Percentiles rank a stretch among this genome's conserved stretches.
phyloP scores from a whole-genome alignment of 2,888 invertebrate species.

The Drosophila eohydei region DNA sequence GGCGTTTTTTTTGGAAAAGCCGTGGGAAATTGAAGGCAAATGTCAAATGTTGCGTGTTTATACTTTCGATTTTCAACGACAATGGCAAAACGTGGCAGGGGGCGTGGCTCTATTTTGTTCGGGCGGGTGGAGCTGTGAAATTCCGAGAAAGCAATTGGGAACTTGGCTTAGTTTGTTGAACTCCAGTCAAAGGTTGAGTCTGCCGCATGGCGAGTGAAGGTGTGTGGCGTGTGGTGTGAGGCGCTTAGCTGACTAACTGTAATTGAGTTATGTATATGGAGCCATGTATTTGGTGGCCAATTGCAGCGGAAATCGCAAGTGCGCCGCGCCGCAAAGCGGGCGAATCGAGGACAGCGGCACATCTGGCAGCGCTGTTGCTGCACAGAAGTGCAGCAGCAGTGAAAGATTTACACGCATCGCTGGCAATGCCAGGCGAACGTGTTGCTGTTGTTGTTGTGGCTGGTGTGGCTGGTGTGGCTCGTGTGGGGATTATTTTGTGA shows the following conservation, averaged over 20 bases:
- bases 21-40: slow-evolving; percentile 35
- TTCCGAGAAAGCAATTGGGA: slow-evolving; percentile 30
- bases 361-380: slow-evolving; percentile 49
- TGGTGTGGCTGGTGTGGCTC: slow-evolving; percentile 18
- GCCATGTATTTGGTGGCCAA: slow-evolving; percentile 24
- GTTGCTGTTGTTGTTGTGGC: slow-evolving; percentile 7
- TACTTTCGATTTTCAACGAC: slow-evolving; percentile 57
- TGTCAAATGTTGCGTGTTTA: slow-evolving; percentile 76
- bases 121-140: slow-evolving; percentile 3
- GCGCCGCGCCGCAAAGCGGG: neutral
- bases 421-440: slow-evolving; percentile 10
- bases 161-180: slow-evolving; percentile 39
- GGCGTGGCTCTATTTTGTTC: slow-evolving; percentile 11
- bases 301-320: slow-evolving; percentile 61
- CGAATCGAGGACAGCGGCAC: slow-evolving; percentile 34
- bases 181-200: slow-evolving; percentile 28
- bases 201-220: neutral
- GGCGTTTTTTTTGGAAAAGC: slow-evolving; percentile 7
- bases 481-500: slow-evolving; percentile 54
- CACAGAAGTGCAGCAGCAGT: slow-evolving; percentile 52
- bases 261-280: slow-evolving; percentile 40
- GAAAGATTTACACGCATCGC: slow-evolving; percentile 67
- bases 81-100: neutral
- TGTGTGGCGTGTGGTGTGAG: slow-evolving; percentile 6
- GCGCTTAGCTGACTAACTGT: slow-evolving; percentile 18